phyloP scores from a whole-genome alignment of 2,888 invertebrate species.

The Tuberolachnus salignus region DNA sequence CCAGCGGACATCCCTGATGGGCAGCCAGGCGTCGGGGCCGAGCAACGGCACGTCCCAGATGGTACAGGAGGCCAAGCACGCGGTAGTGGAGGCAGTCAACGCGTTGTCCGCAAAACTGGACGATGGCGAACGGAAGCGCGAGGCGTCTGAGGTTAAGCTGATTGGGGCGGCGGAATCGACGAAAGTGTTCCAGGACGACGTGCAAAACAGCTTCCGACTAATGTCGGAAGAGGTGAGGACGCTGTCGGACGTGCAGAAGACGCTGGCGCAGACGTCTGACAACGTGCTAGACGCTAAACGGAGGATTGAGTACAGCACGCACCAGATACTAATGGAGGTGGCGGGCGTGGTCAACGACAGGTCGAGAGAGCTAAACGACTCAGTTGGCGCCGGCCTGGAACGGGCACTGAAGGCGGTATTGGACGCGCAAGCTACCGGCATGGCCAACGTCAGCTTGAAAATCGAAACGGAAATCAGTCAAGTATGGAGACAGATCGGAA shows the following conservation, averaged over 20 bases:
- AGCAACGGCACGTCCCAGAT: constrained; percentile 69
- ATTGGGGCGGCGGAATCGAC: constrained; percentile 67
- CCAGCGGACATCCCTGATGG: background rate
- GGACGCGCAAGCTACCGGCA: constrained; percentile 73
- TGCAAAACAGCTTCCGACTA: constrained; percentile 67
- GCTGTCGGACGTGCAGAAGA: constrained; percentile 76
- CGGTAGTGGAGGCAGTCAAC: constrained; percentile 61
- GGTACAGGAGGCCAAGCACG: constrained; percentile 66
- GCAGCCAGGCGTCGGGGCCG: background rate
- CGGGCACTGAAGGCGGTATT: constrained; percentile 73
- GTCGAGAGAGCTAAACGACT: constrained; percentile 70
- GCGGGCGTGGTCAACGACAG: constrained; percentile 72
- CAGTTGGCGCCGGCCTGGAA: constrained; percentile 74
- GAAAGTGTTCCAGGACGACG: constrained; percentile 67
- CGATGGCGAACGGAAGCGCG: constrained; percentile 66
- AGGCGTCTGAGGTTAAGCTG: constrained; percentile 68
- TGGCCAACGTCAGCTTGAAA: constrained; percentile 76
- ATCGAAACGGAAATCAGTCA: constrained; percentile 82
- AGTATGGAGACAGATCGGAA: constrained; percentile 89
- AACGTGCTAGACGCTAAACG: constrained; percentile 83
- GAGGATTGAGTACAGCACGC: constrained; percentile 82
- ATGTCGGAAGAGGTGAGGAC: constrained; percentile 66
- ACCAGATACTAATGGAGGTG: constrained; percentile 79
- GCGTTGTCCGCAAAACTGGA: constrained; percentile 65
- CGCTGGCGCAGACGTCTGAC: constrained; percentile 82